phyloP scores from a whole-genome alignment of 2,113 vertebrate genomes.

The Calyptomena viridis region DNA sequence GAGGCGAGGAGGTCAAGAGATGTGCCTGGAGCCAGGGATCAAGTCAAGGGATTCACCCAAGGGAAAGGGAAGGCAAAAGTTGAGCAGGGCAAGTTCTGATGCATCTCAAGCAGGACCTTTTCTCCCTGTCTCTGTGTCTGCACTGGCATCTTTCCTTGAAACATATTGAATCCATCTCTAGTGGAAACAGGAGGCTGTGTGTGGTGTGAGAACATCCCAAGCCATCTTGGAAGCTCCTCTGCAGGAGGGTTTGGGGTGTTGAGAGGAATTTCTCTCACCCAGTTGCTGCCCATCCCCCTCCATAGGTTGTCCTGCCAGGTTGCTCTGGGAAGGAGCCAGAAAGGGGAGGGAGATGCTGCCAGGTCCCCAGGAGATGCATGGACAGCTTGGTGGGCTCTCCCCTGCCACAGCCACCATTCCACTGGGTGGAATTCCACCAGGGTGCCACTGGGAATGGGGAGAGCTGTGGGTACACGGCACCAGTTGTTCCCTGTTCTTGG shows the following conservation, averaged over 20 bases:
- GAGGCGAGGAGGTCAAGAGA: neutral
- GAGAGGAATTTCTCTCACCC: neutral
- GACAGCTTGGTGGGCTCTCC: neutral
- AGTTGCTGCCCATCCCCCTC: neutral
- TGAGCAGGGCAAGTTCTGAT: neutral
- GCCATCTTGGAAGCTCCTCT: neutral
- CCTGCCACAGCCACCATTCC: neutral
- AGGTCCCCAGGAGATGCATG: neutral
- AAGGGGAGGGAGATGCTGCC: neutral
- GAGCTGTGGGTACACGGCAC: accelerated
- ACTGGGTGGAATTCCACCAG: too few species aligned
- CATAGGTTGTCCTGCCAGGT: neutral
- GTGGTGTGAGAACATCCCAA: accelerated
- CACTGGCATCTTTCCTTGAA: neutral
- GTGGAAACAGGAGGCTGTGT: neutral
- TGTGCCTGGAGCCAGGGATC: neutral
- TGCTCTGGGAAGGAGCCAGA: neutral
- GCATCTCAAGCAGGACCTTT: neutral
- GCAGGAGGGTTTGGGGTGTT: accelerated
- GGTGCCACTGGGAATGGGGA: neutral
- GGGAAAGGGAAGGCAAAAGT: neutral
- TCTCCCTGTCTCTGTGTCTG: neutral
- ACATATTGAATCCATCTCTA: neutral
- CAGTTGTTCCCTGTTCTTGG: neutral
- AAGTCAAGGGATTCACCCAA: neutral